Evolutionary conservation across 2,888 invertebrate species (phyloP).

Genomic region (Callimorpha dominula): DNA sequence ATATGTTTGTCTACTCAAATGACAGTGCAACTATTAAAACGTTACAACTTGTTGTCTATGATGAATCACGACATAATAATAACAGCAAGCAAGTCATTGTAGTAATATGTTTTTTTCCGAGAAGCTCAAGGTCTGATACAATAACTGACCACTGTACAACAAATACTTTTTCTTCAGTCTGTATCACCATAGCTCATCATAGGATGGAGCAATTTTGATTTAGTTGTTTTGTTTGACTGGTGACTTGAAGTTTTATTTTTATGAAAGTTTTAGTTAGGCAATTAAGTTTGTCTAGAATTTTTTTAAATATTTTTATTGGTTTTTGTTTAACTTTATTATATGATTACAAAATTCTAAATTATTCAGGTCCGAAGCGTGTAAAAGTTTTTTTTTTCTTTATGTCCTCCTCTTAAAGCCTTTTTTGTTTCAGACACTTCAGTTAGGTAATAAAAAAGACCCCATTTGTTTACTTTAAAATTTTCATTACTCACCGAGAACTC

Average conservation of each 20-base stretch:
- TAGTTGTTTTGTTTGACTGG: no score
- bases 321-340: no score
- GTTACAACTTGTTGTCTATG: slow-evolving; percentile 17
- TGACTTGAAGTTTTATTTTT: no score
- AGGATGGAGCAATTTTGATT: no score
- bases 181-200: no score
- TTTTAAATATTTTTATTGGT: not conserved
- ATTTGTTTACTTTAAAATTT: not conserved
- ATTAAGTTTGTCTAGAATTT: not conserved
- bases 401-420: no score
- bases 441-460: not conserved
- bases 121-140: not conserved
- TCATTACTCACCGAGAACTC: not conserved
- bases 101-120: not conserved
- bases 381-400: no score
- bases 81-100: slow-evolving; percentile 8
- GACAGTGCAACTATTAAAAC: slow-evolving; percentile 30
- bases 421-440: no score
- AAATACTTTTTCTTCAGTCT: not conserved
- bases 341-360: no score
- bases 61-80: slow-evolving; percentile 1
- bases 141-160: not conserved
- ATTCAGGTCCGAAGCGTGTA: no score
- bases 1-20: slow-evolving; percentile 34
- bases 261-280: no score